Conservation (phyloP, 2,113 vertebrate genomes). For the Glaucidium brasilianum region DNA sequence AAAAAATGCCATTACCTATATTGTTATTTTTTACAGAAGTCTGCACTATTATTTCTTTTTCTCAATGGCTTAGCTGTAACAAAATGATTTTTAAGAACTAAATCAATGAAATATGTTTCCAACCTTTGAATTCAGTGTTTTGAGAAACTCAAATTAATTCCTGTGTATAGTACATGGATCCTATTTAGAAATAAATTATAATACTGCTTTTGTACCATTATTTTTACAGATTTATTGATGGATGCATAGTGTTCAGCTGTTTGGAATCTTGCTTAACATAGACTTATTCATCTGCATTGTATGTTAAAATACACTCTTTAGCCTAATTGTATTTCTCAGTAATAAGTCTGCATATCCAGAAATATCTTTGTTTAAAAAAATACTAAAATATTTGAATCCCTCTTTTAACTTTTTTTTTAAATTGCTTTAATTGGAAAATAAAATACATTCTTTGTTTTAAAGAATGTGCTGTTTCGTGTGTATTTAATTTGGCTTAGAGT, state of each 20-base stretch:
- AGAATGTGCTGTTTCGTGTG: background rate
- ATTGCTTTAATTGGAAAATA: background rate
- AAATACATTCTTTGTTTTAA: background rate
- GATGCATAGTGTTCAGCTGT: background rate
- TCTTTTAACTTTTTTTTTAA: background rate
- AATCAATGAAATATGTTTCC: background rate
- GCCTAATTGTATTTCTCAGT: background rate
- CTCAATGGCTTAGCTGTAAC: background rate
- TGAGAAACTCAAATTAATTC: background rate
- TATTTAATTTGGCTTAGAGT: background rate
- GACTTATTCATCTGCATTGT: background rate
- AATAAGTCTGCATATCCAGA: background rate
- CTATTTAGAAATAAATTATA: background rate
- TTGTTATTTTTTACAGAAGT: background rate
- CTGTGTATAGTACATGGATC: background rate
- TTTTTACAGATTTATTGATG: background rate
- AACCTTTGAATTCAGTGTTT: background rate
- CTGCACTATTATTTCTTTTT: background rate
- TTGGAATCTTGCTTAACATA: background rate
- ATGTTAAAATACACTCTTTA: background rate
- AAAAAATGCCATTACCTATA: background rate
- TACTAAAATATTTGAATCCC: background rate
- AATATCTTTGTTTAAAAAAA: background rate
- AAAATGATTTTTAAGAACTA: background rate
- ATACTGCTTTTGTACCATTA: background rate